A percentile compares a stretch with the other conserved stretches of the same genome.
phyloP scores from a whole-genome alignment of 2,113 vertebrate genomes.

The Aramus guarauna region DNA sequence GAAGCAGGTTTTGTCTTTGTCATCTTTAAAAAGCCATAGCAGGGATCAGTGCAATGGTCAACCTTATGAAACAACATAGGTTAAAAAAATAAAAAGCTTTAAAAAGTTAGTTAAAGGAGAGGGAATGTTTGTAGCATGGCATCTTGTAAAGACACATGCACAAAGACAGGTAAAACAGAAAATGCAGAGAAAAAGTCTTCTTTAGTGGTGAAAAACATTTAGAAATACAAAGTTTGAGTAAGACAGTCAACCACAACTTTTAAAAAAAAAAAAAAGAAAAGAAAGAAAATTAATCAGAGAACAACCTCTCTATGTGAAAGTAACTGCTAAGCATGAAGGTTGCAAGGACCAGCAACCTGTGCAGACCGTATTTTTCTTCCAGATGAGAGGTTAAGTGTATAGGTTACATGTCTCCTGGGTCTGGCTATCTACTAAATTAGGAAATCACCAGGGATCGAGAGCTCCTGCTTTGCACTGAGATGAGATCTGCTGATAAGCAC shows the following conservation, averaged over 20 bases:
- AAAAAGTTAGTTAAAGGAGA: neutral
- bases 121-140: fast-evolving
- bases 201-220: neutral
- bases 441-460: neutral
- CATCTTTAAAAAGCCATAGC: neutral
- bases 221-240: neutral
- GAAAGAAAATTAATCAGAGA: neutral
- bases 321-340: neutral
- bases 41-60: neutral
- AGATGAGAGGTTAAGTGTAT: neutral
- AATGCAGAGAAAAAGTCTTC: neutral
- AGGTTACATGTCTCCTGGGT: neutral
- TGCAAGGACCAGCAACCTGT: neutral
- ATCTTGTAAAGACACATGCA: neutral
- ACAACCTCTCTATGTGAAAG: neutral
- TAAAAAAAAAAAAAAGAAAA: neutral
- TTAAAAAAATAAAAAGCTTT: neutral
- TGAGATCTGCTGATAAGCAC: neutral
- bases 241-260: neutral
- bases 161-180: neutral
- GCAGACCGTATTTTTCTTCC: neutral
- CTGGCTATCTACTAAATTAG: neutral
- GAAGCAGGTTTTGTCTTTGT: neutral
- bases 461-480: neutral
- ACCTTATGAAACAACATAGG: neutral